Evolutionary conservation across 2,113 vertebrate species (phyloP), one percentile per base, ranked within the genome.

Genomic region (Amia ocellicauda): DNA sequence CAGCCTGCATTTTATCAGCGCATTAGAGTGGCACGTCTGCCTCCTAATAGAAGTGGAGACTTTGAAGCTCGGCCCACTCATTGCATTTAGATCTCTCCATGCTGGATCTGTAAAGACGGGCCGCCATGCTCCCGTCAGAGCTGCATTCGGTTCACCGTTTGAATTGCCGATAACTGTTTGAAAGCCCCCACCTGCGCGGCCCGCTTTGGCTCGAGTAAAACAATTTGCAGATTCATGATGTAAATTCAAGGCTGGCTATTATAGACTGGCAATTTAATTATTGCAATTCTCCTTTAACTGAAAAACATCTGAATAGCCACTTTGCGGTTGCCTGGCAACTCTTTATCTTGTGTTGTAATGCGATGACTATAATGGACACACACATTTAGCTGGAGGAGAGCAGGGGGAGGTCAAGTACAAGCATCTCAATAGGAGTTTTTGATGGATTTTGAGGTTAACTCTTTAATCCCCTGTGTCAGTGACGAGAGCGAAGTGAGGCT

Each of bases 261-360:
- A 20, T 55, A 7, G 52, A 64, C 68, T 17, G 67, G 47, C 54
- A 59, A 62, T 53, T 74, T 64, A 65, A 74, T 74, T 60, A 61
- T 45, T 49, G 62, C 57, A 4, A 54, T 73, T 69, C 42, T 40
- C 63, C 55, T 63, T 69, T 80, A 76, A 71, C 75, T 66, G 64
- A 69, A 58, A 69, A 78, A 66, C 59, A 61, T 58, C 61, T 43
- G 57, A n/a, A 74, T 66, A 67, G 75, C 73, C 60, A 62, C 67
- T 73, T 72, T 69, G 66, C 65, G 74, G 87, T 88, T 87, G 82
- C 85, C 72, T 74, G 79, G 86, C 81, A 86, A 89, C 84, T 50
- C 43, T 72, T 66, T 63, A 76, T 74, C 62, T 40, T 40, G 56
- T 60, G 62, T 40, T 58, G 64, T 54, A 70, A 70, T 70, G 70